Evolutionary conservation across 1,140 invertebrate genomes (phyloP), one percentile per base, ranked within the genome.

Genomic region (Pogonus chalceus): DNA sequence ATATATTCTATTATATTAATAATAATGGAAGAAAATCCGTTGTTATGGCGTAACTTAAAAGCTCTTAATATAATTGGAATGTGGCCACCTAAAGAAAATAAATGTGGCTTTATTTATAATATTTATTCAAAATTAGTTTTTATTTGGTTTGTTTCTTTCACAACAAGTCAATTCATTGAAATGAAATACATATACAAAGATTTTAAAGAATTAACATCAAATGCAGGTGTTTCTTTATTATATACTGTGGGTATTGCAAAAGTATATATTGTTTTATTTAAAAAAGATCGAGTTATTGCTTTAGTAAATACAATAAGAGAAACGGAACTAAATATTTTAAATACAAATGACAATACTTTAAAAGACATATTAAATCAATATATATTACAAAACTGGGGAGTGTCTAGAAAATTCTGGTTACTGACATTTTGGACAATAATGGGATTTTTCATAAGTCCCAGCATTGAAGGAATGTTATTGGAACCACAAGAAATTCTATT

Each of bases 141-240:
- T 7, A 1, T 52, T 39, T 35, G 58, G 58, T 62, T 60, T 24
- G 48, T 54, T 21, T 0, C 56, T 35, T 62, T 62, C 22, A n/a
- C 59, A 7, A 58, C 58, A n/a, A 55, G 56, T 1, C 58, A 62
- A 50, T 62, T 58, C 26, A 43, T 62, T 2, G 60, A 62, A 49
- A 51, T 62, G 24, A 18, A 26, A 2, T 24, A 58, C 26, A 56
- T 62, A 3, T 62, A 58, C 56, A 56, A 58, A 23, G 49, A 60
- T 49, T 54, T 62, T 14, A 55, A 60, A 51, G 56, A 55, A 43
- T 58, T 62, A 58, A 62, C 60, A 9, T 60, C 58, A 1, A 62
- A 62, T 23, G 56, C 59, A 51, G 54, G 56, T 1, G 60, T 62
- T 1, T 56, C 60, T 23, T 60, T 54, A 24, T 43, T 62, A 2